Evolutionary conservation across 2,888 invertebrate species (phyloP).

Genomic region (Synergus umbraculus): DNA sequence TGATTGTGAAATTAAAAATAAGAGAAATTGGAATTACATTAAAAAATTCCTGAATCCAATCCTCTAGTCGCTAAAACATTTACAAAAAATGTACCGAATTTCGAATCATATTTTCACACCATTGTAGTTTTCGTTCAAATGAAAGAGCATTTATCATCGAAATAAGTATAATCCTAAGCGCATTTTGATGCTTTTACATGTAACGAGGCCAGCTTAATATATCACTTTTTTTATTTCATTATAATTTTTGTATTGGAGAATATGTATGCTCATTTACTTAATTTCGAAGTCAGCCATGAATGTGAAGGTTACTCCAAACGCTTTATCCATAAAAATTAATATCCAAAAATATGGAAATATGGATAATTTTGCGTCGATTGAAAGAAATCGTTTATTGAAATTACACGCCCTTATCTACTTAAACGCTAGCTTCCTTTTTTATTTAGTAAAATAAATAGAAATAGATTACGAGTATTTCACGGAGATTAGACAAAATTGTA

Average conservation of each 20-base stretch:
- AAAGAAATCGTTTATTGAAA: conserved; percentile 1
- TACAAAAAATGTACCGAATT: not conserved
- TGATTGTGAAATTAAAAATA: not conserved
- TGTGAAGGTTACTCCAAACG: not conserved
- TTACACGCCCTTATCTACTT: not conserved
- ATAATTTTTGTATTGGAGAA: conserved; percentile 6
- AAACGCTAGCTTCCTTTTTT: not conserved
- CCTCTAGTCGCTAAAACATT: conserved; percentile 4
- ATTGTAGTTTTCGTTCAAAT: not conserved
- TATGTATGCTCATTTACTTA: conserved; percentile 6
- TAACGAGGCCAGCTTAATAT: conserved; percentile 12
- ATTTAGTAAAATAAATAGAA: not conserved
- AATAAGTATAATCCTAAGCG: conserved; percentile 1
- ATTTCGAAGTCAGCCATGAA: conserved; percentile 25
- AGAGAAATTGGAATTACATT: not conserved
- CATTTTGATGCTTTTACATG: conserved; percentile 28
- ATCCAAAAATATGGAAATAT: not conserved
- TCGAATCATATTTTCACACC: not conserved
- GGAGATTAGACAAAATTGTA: not conserved
- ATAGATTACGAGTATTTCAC: not conserved
- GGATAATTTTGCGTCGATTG: not conserved
- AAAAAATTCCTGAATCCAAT: conserved; percentile 21
- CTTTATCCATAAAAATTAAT: not conserved
- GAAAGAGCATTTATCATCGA: not conserved
- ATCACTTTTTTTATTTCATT: conserved; percentile 3